Base-by-base conservation (phyloP, 1,140 invertebrate species). In the Anoplolepis gracilipes region DNA sequence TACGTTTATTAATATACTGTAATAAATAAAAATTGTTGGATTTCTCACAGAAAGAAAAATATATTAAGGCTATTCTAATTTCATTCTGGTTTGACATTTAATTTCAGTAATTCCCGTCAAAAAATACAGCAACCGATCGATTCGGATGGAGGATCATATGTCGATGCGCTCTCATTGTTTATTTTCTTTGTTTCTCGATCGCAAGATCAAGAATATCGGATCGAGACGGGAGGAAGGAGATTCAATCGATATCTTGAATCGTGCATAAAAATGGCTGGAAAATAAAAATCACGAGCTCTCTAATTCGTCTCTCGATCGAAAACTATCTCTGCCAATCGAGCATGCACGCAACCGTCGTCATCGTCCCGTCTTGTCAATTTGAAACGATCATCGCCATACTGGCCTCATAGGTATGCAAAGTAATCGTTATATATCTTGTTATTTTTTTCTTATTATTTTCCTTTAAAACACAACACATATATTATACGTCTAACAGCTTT, bases 401-500 rank as follows among this genome's bases (percentile, higher is more conserved):
- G 2, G 65, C 13, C 78, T 72, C 10, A 42, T 11, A 42, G 39
- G 55, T 39, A 57, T 5, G 30, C 36, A 49, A 19, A 36, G 36
- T n/a, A 53, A 81, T 55, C 5, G 16, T 79, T n/a, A 19, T 36
- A 22, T 46, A 10, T 28, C 4, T 46, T 4, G 42, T 46, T 4
- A 64, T 39, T 25, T 49, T 33, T 28, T n/a, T n/a, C 6, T 46
- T 30, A 39, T 62, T 36, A 59, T 36, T 55, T 42, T 70, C 22
- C 19, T 22, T 53, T 67, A 25, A 69, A 75, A 67, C n/a, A 53
- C 33, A 62, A 85, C 13, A 36, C 28, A 28, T 42, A 28, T 42
- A 59, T 39, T 33, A 64, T 72, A 85, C 53, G 57, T 85, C 72
- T 46, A 88, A 78, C 59, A 84, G 2, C 13, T 30, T 90, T 81